These are phyloP conservation scores for Brachionus plicatilis DNA, from an alignment of 1,140 invertebrate genomes.

Conservation along the genomic window DNA sequence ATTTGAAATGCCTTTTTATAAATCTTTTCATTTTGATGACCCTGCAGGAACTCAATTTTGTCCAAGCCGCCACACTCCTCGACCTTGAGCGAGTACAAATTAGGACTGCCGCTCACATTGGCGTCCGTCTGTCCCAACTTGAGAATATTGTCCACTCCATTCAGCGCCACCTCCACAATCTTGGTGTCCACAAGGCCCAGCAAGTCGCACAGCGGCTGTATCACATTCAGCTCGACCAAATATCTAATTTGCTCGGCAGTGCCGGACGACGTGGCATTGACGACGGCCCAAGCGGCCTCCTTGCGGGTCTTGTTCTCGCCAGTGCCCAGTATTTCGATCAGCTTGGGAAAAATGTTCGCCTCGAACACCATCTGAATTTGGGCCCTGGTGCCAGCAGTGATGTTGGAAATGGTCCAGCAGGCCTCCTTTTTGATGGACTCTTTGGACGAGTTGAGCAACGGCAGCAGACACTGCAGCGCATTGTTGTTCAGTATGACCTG, in stretches of 20 bases:
- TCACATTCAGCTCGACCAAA: conserved; percentile 66
- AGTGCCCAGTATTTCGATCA: conserved; percentile 82
- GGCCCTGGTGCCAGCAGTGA: conserved; percentile 86
- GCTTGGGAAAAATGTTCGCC: conserved; percentile 82
- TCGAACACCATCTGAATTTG: conserved; percentile 92
- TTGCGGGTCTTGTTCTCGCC: conserved; percentile 94
- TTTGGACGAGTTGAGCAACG: conserved; percentile 67
- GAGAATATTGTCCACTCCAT: conserved; percentile 91
- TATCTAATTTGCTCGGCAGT: conserved; percentile 79
- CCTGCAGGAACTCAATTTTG: conserved; percentile 80
- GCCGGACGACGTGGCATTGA: conserved; percentile 91
- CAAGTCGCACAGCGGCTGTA: conserved; percentile 87
- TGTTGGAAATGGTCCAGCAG: conserved; percentile 96
- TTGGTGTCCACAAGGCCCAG: conserved; percentile 87
- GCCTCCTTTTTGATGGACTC: conserved; percentile 90
- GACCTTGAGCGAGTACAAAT: conserved; percentile 82
- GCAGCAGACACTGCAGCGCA: conserved; percentile 75
- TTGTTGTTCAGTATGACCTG: conserved; percentile 75
- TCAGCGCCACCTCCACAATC: conserved; percentile 94
- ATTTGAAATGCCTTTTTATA: conserved; percentile 92
- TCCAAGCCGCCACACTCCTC: conserved; percentile 86
- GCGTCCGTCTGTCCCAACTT: conserved; percentile 79
- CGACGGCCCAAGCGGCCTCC: conserved; percentile 95
- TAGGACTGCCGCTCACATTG: conserved; percentile 64
- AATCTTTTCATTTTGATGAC: conserved; percentile 85